Conservation (phyloP, 2,113 vertebrate genomes). For the Dinomys branickii region DNA sequence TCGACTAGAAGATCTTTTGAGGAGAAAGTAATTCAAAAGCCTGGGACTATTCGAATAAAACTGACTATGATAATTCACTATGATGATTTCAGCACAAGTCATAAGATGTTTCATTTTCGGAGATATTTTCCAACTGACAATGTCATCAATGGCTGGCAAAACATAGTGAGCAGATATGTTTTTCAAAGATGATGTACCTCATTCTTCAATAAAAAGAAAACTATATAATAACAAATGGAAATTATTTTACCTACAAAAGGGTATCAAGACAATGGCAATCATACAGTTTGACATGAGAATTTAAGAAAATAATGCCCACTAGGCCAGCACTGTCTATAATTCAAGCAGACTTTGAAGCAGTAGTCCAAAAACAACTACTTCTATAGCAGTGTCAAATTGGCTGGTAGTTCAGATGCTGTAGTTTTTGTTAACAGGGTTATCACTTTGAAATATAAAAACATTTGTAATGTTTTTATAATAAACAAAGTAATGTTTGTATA, state of each 20-base stretch:
- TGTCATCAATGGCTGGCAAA: neutral
- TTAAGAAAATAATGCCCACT: neutral
- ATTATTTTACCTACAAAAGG: neutral
- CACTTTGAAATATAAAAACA: slow-evolving; percentile 14
- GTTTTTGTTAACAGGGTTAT: slow-evolving; percentile 7
- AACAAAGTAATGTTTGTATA: neutral
- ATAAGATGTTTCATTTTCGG: neutral
- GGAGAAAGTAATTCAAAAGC: neutral
- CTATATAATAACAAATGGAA: neutral
- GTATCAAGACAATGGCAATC: neutral
- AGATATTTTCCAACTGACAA: neutral
- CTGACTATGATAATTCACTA: slow-evolving; percentile 3
- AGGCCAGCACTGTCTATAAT: neutral
- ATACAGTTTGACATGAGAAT: neutral
- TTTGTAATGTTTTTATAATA: neutral
- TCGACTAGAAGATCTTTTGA: neutral
- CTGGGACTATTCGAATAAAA: neutral
- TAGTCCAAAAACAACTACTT: neutral
- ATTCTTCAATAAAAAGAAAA: slow-evolving; percentile 15
- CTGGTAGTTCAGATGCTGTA: neutral
- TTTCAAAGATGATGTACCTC: neutral
- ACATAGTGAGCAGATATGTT: neutral
- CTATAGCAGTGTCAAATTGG: neutral
- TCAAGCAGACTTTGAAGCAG: neutral
- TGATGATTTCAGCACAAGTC: neutral